Evolutionary conservation across 1,140 invertebrate genomes (phyloP), one percentile per base, ranked within the genome.

Genomic region (Trichoplusia ni): DNA sequence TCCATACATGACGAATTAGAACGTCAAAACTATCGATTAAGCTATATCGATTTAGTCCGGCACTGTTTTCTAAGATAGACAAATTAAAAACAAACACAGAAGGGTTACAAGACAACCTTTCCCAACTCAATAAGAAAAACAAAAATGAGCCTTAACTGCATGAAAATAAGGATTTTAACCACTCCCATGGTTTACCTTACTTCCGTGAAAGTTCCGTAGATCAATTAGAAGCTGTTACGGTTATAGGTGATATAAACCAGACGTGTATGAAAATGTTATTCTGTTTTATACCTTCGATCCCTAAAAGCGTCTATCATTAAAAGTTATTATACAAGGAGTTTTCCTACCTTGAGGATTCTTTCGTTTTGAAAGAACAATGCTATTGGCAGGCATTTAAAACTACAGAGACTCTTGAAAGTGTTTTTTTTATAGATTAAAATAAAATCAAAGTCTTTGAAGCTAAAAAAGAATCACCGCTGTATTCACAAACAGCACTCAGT

Each of bases 1-100:
- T 6, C 35, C 2, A 37, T 38, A 38, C 5, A 7, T 14, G 8
- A 38, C 5, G 4, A 6, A 7, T 2, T 7, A 38, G 2, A 18
- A 4, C 2, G 14, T 18, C 6, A 18, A 31, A 49, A 49, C 13
- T 49, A 49, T 49, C 46, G 46, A 49, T 49, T 31, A 33, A 1
- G 37, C 37, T 23, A 0, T 14, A 38, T 40, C 46, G 46, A 54
- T 9, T 11, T 2, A 54, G 0, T 19, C n/a, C 19, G 16, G 13
- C 19, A 44, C 27, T 16, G 9, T 18, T 5, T 5, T 25, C 16
- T 40, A 58, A 58, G 19, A 9, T 13, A 4, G 5, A 14, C 11
- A 58, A 58, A 58, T 44, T 38, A 42, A 42, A 58, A 58, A 58
- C 54, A 44, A 44, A 59, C 54, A 11, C 54, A 21, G 25, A 44